Conservation (phyloP, 2,888 invertebrate species). For the Lamellibrachia columna region DNA sequence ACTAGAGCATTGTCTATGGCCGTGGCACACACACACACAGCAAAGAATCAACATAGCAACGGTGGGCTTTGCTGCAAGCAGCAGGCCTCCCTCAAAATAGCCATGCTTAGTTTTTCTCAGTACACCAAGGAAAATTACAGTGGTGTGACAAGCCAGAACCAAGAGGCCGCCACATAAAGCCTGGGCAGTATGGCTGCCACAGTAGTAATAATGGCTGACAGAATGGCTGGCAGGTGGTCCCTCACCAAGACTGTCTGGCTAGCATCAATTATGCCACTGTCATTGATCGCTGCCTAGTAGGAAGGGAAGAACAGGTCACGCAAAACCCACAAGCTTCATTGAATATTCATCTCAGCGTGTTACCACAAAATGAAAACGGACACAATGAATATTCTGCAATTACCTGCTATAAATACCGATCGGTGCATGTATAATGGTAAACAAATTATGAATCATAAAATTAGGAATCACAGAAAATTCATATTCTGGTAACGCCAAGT, state of each 20-base stretch:
- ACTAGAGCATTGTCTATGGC: neutral
- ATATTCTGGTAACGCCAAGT: neutral
- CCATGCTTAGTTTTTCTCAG: no score
- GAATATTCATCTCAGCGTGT: neutral
- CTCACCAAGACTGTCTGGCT: neutral
- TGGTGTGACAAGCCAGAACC: neutral
- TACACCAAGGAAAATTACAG: neutral
- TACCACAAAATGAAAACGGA: slow-evolving; percentile 4
- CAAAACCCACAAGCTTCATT: neutral
- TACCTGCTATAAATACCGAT: neutral
- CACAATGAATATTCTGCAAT: neutral
- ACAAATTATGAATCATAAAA: neutral
- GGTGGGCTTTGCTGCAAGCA: neutral
- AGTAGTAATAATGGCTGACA: no score
- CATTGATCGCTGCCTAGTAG: neutral
- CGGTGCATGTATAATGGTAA: neutral
- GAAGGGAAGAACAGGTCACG: no score
- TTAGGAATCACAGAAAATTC: neutral
- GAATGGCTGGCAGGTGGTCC: neutral
- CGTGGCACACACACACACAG: neutral
- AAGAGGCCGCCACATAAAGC: neutral
- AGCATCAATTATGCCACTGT: slow-evolving; percentile 3
- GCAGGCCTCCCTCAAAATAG: neutral
- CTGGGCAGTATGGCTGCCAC: neutral
- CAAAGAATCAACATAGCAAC: slow-evolving; percentile 10